phyloP scores from a whole-genome alignment of 2,888 invertebrate genomes.

The Pristionchus entomophagus region DNA sequence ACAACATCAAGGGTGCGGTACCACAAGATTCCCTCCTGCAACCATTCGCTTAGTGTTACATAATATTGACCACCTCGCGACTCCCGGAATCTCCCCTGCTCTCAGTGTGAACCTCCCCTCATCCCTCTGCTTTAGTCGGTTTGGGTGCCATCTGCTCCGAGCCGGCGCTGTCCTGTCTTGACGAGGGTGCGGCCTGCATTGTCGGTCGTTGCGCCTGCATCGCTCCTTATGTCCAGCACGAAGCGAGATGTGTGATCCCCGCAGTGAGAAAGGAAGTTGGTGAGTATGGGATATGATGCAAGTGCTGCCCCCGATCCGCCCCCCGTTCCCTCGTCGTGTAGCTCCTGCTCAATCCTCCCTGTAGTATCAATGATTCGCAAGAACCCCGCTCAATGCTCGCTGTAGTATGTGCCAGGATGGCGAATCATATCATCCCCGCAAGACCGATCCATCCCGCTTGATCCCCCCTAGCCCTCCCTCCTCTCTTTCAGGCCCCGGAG shows the following conservation, averaged over 20 bases:
- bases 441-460: neutral
- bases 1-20: constrained; percentile 28
- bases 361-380: neutral
- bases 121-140: constrained; percentile 62
- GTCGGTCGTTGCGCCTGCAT: constrained; percentile 71
- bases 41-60: neutral
- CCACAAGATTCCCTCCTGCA: neutral
- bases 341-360: neutral
- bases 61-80: too few species aligned
- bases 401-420: neutral
- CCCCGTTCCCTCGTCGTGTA: neutral
- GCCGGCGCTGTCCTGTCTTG: constrained; percentile 64
- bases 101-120: neutral
- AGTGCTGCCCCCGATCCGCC: neutral
- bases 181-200: constrained; percentile 68
- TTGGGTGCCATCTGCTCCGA: constrained; percentile 71
- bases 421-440: neutral
- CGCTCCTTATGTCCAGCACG: constrained; percentile 68
- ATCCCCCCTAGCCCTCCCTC: constrained; percentile 33
- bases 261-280: constrained; percentile 64
- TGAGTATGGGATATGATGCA: constrained; percentile 49
- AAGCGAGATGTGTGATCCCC: constrained; percentile 69
- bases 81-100: neutral
- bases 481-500: constrained; percentile 63
- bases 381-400: neutral